These are phyloP conservation scores for Drosophila nr. medialis DNA, from an alignment of 2,888 invertebrate genomes.

Conservation along the genomic window DNA sequence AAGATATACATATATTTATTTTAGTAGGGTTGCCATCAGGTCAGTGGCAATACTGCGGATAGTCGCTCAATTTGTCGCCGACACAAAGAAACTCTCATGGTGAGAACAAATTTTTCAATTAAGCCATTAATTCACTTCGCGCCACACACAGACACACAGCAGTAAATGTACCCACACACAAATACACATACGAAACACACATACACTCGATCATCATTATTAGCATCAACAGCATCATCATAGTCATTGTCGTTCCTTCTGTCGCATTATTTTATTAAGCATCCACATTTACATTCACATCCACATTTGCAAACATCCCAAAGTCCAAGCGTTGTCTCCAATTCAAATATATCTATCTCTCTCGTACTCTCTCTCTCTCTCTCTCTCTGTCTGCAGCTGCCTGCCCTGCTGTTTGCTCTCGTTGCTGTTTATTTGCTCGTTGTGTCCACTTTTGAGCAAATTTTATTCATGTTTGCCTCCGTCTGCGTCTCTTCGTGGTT, in stretches of 20 bases:
- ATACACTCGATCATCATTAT: slow-evolving; percentile 48
- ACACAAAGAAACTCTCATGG: slow-evolving; percentile 70
- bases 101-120: slow-evolving; percentile 84
- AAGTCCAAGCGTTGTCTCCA: slow-evolving; percentile 59
- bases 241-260: slow-evolving; percentile 74
- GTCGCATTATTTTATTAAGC: slow-evolving; percentile 83
- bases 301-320: slow-evolving; percentile 44
- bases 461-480: slow-evolving; percentile 75
- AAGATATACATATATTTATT: neutral
- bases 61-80: slow-evolving; percentile 63
- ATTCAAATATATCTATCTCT: slow-evolving; percentile 40
- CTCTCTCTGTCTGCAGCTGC: slow-evolving; percentile 17
- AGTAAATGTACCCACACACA: slow-evolving; percentile 40
- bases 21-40: slow-evolving; percentile 23
- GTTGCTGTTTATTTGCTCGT: slow-evolving; percentile 57
- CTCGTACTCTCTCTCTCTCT: slow-evolving; percentile 4
- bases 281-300: slow-evolving; percentile 49
- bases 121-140: slow-evolving; percentile 83
- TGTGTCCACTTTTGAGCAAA: slow-evolving; percentile 77
- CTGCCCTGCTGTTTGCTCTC: slow-evolving; percentile 1
- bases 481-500: slow-evolving; percentile 28
- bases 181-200: slow-evolving; percentile 37
- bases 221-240: slow-evolving; percentile 45
- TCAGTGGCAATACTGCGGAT: slow-evolving; percentile 33
- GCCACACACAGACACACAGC: slow-evolving; percentile 51